phyloP scores from a whole-genome alignment of 2,113 vertebrate genomes.

The Pundamilia nyererei region DNA sequence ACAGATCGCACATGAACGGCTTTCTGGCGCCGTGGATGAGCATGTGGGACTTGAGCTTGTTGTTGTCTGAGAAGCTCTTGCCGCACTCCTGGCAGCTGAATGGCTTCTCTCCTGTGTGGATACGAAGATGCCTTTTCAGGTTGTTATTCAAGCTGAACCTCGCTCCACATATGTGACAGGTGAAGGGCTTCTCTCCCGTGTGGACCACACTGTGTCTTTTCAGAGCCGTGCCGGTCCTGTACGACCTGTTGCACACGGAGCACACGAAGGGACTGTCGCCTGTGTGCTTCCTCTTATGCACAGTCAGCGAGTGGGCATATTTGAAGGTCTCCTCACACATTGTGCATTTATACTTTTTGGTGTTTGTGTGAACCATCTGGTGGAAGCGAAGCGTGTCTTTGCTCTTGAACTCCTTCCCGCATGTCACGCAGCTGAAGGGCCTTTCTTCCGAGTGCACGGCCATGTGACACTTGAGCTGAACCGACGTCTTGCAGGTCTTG shows the following conservation, averaged over 20 bases:
- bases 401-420: slow-evolving; percentile 66
- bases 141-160: slow-evolving; percentile 66
- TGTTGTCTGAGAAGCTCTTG: slow-evolving; percentile 62
- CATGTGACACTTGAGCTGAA: slow-evolving; percentile 53
- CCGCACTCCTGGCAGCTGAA: slow-evolving; percentile 57
- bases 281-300: slow-evolving; percentile 65
- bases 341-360: slow-evolving; percentile 55
- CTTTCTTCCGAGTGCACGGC: slow-evolving; percentile 59
- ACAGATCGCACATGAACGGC: slow-evolving; percentile 64
- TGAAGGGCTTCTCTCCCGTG: slow-evolving; percentile 63
- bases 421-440: slow-evolving; percentile 52
- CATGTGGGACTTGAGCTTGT: slow-evolving; percentile 65
- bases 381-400: slow-evolving; percentile 67
- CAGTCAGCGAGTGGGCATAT: slow-evolving; percentile 58
- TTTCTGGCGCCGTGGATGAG: slow-evolving; percentile 59
- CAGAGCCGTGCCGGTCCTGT: slow-evolving; percentile 51
- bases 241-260: slow-evolving; percentile 43
- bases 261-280: slow-evolving; percentile 53
- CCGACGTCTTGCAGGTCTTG: slow-evolving; percentile 48
- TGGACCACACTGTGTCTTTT: slow-evolving; percentile 57
- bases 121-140: slow-evolving; percentile 58
- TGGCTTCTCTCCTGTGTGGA: slow-evolving; percentile 64
- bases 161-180: slow-evolving; percentile 63
- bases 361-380: slow-evolving; percentile 55
- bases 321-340: slow-evolving; percentile 63